Evolutionary conservation across 2,113 vertebrate species (phyloP).

Genomic region (Cebidichthys violaceus): DNA sequence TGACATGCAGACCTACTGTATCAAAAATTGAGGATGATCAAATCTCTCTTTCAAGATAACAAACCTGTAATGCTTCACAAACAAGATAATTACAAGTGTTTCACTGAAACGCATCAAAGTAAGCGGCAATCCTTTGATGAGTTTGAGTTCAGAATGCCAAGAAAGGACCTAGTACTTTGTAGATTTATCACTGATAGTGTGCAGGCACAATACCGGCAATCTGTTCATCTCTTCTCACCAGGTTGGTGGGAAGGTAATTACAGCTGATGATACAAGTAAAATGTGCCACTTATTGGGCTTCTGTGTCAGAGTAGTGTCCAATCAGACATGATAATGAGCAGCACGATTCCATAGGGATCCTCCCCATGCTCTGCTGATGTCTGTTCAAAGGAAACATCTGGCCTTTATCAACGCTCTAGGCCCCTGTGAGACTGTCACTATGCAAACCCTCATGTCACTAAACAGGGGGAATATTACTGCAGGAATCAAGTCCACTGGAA

Average conservation of each 20-base stretch:
- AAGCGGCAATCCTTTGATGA: slow-evolving; percentile 54
- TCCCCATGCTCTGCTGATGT: slow-evolving; percentile 29
- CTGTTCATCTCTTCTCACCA: slow-evolving; percentile 26
- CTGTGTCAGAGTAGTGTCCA: slow-evolving; percentile 52
- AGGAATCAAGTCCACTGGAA: slow-evolving; percentile 1
- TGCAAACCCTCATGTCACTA: slow-evolving; percentile 18
- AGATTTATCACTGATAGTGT: slow-evolving; percentile 20
- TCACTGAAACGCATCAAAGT: slow-evolving; percentile 66
- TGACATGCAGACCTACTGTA: not conserved
- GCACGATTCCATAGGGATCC: slow-evolving; percentile 33
- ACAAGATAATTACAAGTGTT: slow-evolving; percentile 65
- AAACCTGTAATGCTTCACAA: slow-evolving; percentile 51
- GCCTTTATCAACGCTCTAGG: slow-evolving; percentile 34
- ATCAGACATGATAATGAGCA: slow-evolving; percentile 60
- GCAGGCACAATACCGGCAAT: slow-evolving; percentile 27
- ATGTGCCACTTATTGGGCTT: slow-evolving; percentile 54
- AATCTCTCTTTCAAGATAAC: slow-evolving; percentile 61
- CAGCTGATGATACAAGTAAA: slow-evolving; percentile 37
- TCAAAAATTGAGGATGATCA: slow-evolving; percentile 55
- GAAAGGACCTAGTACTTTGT: slow-evolving; percentile 28
- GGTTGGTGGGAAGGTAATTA: slow-evolving; percentile 50
- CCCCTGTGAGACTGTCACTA: slow-evolving; percentile 39
- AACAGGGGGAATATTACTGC: slow-evolving; percentile 15
- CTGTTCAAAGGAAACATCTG: slow-evolving; percentile 64
- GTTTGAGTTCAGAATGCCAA: slow-evolving; percentile 29